Evolutionary conservation across 1,140 invertebrate genomes (phyloP), one percentile per base, ranked within the genome.

Genomic region (Octopus bimaculoides): DNA sequence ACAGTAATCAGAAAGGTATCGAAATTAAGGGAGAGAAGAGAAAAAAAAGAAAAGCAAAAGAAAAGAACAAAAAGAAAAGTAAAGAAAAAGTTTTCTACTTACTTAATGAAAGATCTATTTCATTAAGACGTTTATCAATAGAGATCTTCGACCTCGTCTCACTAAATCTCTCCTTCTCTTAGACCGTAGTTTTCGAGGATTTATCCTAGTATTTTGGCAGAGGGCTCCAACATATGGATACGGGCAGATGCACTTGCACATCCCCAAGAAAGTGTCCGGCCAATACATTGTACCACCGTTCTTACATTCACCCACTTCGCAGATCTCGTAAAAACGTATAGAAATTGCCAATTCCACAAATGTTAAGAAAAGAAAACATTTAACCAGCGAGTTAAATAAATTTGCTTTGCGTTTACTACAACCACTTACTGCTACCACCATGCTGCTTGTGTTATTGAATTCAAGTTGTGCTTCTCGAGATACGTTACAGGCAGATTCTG

Each of bases 231-330:
- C 7, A 14, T 71, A 71, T 14, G 66, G 66, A 20, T 71, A 71
- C 66, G 66, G 66, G 66, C 66, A 71, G 17, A 71, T 71, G 26
- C 66, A 71, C 66, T 5, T 14, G 66, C 66, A 71, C 66, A 71
- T 71, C 6, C 66, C 66, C 17, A 71, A 71, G 66, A 71, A 71
- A 8, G 66, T 71, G 5, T 71, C 17, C 14, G 66, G 66, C 4
- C 4, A 71, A 20, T n/a, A n/a, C 66, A 71, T 71, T n/a, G 66
- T 71, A 14, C 66, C 66, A 1, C 66, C 66, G 14, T 71, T 71
- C 5, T 71, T 20, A 17, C 66, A 71, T 71, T 6, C 7, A 0
- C 66, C 66, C 66, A 71, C 66, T 14, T 71, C 66, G 3, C 66
- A 71, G 8, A 14, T 71, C 14, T 71, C 66, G 66, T 12, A 71